Base-by-base conservation (phyloP, 2,797 vertebrate genomes). In the Bovichtus diacanthus region DNA sequence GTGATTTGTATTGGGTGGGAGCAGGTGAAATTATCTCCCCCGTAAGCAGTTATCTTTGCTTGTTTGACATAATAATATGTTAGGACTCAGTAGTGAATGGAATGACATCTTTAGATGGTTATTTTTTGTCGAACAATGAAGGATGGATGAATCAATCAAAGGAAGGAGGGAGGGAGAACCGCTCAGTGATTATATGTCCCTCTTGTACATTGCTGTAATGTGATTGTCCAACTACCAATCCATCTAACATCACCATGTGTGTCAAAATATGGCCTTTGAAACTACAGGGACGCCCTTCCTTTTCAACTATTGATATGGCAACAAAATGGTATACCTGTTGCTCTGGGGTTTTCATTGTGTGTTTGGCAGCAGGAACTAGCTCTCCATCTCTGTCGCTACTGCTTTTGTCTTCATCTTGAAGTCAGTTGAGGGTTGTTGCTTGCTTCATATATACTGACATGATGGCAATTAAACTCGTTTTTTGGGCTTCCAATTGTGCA, bases 211-310 rank as follows among this genome's bases (percentile, higher is more conserved):
- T 31, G 12, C 19, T 70, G 41, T 74, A 62, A 25, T 49, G 12
- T 41, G 3, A 55, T 38, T 34, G 25, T 39, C 54, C 29, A 56
- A 39, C 39, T 9, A 23, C 9, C 38, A 29, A 64, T 65, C 50
- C 19, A 54, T 75, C 49, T 72, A 74, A 12, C 3, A 4, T 10
- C 69, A 64, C 21, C 54, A 49, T 43, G 47, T 60, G 34, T 74
- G 49, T 59, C 44, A 69, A 59, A 55, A 55, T 62, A 38, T 41
- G 34, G 21, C 34, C 67, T 72, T 61, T 61, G 16, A 78, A 54
- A 69, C 41, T 27, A 19, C 23, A 56, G 39, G 23, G 41, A 70
- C 31, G 6, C 27, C 31, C n/a, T 56, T 46, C 13, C n/a, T 73
- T 50, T 29, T 64, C 39, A 70, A 67, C 46, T 36, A 64, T 19